Evolutionary conservation across 2,797 vertebrate genomes (phyloP).

Genomic region (Spheniscus humboldti): DNA sequence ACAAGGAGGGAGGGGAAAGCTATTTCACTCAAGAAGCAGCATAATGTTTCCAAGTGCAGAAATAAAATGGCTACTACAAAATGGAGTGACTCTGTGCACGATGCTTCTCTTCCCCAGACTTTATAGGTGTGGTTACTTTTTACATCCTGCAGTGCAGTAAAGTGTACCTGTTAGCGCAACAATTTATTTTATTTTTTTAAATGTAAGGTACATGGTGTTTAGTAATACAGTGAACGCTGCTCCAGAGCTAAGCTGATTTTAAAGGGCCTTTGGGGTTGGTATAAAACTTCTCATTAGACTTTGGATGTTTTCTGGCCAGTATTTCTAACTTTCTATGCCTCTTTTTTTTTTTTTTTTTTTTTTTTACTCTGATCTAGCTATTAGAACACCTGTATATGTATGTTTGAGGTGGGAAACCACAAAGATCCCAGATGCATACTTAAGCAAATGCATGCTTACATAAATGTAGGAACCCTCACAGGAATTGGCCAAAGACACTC

Average conservation of each 20-base stretch:
- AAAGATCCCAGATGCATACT: background rate
- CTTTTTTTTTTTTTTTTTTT: too few relatives aligned
- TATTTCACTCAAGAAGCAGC: background rate
- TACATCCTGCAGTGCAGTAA: background rate
- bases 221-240: background rate
- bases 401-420: background rate
- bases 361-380: background rate
- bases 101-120: background rate
- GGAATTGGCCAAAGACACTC: background rate
- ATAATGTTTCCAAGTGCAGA: background rate
- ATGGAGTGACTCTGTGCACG: background rate
- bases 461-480: background rate
- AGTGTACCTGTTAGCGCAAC: background rate
- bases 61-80: background rate
- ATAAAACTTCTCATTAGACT: background rate
- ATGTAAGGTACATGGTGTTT: background rate
- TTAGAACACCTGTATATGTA: background rate
- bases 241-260: background rate
- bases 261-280: background rate
- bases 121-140: background rate
- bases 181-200: background rate
- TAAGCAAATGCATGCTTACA: background rate
- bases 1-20: background rate
- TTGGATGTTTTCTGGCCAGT: conserved; percentile 41
- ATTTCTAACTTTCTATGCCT: background rate